A percentile compares a stretch with the other conserved stretches of the same genome.
These are phyloP conservation scores for Ophiodon elongatus DNA, from an alignment of 2,113 vertebrate genomes.

Conservation along the genomic window DNA sequence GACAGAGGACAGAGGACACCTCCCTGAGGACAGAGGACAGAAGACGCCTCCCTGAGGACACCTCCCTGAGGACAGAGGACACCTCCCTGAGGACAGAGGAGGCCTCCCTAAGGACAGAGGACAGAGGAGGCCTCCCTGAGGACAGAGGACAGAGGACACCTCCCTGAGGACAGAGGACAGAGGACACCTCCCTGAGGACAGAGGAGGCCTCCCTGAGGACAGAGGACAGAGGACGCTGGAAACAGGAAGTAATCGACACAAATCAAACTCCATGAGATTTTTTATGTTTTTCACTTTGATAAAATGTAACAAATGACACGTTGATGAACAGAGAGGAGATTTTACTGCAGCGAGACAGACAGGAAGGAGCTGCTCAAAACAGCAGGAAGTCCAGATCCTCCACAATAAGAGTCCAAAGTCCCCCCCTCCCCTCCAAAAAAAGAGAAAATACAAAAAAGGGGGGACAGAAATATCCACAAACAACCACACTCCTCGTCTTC, in stretches of 20 bases:
- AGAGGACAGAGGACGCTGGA: too few species aligned
- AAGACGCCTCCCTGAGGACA: too few species aligned
- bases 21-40: too few species aligned
- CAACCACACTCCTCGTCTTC: background rate
- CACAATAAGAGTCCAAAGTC: constrained; percentile 55
- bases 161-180: too few species aligned
- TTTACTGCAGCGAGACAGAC: constrained; percentile 66
- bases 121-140: too few species aligned
- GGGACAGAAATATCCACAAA: background rate
- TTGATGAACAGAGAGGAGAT: constrained; percentile 37
- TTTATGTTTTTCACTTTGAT: background rate
- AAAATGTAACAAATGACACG: background rate
- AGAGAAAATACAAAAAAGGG: background rate
- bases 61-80: too few species aligned
- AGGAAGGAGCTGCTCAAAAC: constrained; percentile 66
- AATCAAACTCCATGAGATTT: background rate
- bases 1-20: too few species aligned
- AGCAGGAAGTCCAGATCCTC: constrained; percentile 63
- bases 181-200: too few species aligned
- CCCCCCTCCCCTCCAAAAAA: background rate
- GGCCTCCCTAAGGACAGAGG: too few species aligned
- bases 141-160: too few species aligned
- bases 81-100: too few species aligned
- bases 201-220: too few species aligned
- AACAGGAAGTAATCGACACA: background rate